A percentile compares a stretch with the other conserved stretches of the same genome.
These are phyloP conservation scores for Eumacrocentrus americanus DNA, from an alignment of 2,888 invertebrate genomes.

Conservation along the genomic window DNA sequence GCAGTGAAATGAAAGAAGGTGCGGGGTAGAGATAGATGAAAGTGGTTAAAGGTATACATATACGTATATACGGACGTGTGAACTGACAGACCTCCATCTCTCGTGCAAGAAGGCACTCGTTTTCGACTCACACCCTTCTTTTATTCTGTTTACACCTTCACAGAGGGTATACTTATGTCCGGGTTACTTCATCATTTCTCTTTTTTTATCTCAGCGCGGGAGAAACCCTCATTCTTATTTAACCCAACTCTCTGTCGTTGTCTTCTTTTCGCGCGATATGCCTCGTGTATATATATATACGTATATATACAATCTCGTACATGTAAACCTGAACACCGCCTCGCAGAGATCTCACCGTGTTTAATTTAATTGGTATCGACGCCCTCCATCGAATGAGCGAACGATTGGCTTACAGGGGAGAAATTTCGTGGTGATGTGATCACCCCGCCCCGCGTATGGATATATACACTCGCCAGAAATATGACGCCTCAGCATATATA, in stretches of 20 bases:
- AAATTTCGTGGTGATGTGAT: slow-evolving; percentile 15
- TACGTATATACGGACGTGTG: slow-evolving; percentile 49
- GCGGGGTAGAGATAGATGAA: not conserved
- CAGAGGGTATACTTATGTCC: slow-evolving; percentile 53
- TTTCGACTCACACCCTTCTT: slow-evolving; percentile 45
- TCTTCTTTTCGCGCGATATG: slow-evolving; percentile 12
- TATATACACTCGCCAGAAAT: slow-evolving; percentile 28
- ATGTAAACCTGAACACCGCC: slow-evolving; percentile 15
- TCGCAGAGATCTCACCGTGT: slow-evolving; percentile 45
- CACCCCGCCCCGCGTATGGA: not conserved
- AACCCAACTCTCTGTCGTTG: slow-evolving; percentile 38
- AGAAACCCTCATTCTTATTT: slow-evolving; percentile 44
- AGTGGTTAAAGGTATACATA: too few relatives aligned
- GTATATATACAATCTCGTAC: slow-evolving; percentile 1
- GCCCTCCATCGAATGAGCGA: slow-evolving; percentile 47
- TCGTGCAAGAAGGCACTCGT: slow-evolving; percentile 46
- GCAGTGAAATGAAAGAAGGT: slow-evolving; percentile 18
- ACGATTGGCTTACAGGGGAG: slow-evolving; percentile 5
- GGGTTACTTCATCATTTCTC: not conserved
- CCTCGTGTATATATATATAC: not conserved
- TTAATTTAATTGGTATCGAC: slow-evolving; percentile 59
- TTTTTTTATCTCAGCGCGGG: slow-evolving; percentile 27
- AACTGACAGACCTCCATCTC: slow-evolving; percentile 49
- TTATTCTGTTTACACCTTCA: slow-evolving; percentile 54
- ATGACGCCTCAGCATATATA: not conserved